Evolutionary conservation across 2,888 invertebrate species (phyloP).

Genomic region (Malthinus seriepunctatus): DNA sequence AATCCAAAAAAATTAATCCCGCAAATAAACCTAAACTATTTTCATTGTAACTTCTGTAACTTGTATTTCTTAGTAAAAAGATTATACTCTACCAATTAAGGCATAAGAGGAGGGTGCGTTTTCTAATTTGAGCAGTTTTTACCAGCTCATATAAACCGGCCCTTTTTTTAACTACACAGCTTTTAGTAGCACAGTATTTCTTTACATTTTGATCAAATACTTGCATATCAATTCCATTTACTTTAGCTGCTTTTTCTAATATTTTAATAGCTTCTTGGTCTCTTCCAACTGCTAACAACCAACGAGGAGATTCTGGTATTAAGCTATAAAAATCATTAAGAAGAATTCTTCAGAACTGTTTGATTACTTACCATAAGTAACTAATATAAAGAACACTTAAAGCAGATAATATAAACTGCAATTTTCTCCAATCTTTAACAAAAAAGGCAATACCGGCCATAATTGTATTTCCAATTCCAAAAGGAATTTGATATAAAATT

Average conservation of each 20-base stretch:
- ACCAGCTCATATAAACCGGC: conserved; percentile 57
- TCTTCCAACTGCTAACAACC: conserved; percentile 62
- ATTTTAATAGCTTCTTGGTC: conserved; percentile 57
- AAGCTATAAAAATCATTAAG: conserved; percentile 44
- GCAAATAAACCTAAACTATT: conserved; percentile 57
- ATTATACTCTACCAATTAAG: conserved; percentile 58
- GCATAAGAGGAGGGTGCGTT: conserved; percentile 57
- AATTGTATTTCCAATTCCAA: conserved; percentile 62
- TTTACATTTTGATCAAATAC: conserved; percentile 18
- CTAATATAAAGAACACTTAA: conserved; percentile 58
- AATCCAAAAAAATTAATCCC: conserved; percentile 64
- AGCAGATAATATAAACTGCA: conserved; percentile 60
- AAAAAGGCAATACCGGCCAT: conserved; percentile 63
- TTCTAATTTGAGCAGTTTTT: conserved; percentile 57
- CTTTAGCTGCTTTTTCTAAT: conserved; percentile 47
- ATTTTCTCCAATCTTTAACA: conserved; percentile 64
- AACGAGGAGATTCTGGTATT: conserved; percentile 66
- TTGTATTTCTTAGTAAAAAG: not conserved
- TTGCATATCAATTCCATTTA: conserved; percentile 41
- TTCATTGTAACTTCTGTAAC: too few relatives aligned
- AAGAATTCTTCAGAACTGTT: too few relatives aligned
- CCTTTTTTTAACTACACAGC: conserved; percentile 19
- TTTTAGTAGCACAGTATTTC: not conserved
- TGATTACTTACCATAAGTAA: conserved; percentile 56
- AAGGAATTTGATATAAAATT: conserved; percentile 66